phyloP scores from a whole-genome alignment of 1,140 invertebrate genomes.

The Ladona fulva region DNA sequence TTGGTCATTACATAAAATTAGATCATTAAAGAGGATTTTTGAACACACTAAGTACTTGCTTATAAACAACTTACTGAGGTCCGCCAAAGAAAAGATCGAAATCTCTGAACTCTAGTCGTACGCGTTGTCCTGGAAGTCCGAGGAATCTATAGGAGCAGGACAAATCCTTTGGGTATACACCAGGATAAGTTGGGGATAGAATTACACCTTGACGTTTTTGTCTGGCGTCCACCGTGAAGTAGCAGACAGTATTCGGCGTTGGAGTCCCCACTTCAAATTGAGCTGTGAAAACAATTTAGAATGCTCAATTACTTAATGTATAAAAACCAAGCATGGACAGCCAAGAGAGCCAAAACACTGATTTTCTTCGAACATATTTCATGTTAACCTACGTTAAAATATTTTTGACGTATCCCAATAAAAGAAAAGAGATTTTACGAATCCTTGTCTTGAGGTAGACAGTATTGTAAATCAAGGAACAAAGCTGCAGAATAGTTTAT shows the following conservation, averaged over 20 bases:
- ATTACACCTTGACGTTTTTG: constrained; percentile 76
- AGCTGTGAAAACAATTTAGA: constrained; percentile 41
- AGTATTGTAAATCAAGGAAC: too few species aligned
- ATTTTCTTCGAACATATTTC: too few species aligned
- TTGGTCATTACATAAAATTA: too few species aligned
- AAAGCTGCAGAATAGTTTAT: too few species aligned
- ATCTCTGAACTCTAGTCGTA: constrained; percentile 93
- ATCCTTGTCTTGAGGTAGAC: too few species aligned
- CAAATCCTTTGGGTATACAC: constrained; percentile 94
- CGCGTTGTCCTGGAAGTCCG: constrained; percentile 80
- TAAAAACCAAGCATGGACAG: too few species aligned
- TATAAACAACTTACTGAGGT: constrained; percentile 80
- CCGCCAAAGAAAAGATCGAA: constrained; percentile 98
- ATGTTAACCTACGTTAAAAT: too few species aligned
- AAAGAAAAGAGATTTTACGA: too few species aligned
- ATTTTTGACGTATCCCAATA: too few species aligned
- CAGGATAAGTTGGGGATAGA: constrained; percentile 95
- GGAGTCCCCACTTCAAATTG: constrained; percentile 87
- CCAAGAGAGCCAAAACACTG: too few species aligned
- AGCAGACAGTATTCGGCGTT: constrained; percentile 65
- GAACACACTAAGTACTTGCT: too few species aligned
- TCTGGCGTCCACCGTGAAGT: constrained; percentile 67
- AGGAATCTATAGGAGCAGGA: constrained; percentile 88
- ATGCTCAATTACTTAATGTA: background rate
- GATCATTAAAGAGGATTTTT: too few species aligned